Evolutionary conservation across 1,140 invertebrate species (phyloP).

Genomic region (Pogonomyrmex barbatus): DNA sequence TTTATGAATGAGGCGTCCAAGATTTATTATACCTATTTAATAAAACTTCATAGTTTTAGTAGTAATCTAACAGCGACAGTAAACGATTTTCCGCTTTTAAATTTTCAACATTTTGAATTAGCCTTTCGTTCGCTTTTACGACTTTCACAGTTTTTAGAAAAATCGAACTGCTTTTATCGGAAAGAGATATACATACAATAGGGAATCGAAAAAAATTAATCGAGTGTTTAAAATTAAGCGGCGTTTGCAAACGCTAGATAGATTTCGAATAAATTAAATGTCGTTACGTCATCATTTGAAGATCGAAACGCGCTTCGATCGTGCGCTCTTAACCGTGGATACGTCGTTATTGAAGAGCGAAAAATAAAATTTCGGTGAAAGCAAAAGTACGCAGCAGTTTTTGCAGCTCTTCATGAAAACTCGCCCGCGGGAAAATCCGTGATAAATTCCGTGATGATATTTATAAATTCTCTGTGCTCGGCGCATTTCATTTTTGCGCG

Average conservation of each 20-base stretch:
- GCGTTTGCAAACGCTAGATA: neutral
- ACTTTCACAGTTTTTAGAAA: neutral
- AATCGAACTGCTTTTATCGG: neutral
- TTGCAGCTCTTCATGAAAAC: slow-evolving; percentile 20
- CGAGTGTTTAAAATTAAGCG: neutral
- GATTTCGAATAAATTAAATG: slow-evolving; percentile 25
- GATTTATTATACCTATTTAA: slow-evolving; percentile 8
- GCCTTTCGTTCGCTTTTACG: neutral
- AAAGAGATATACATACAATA: neutral
- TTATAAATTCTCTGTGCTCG: slow-evolving; percentile 41
- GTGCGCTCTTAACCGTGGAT: neutral
- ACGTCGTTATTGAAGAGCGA: slow-evolving; percentile 1
- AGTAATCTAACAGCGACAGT: neutral
- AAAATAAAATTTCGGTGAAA: slow-evolving; percentile 32
- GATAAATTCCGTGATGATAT: slow-evolving; percentile 28
- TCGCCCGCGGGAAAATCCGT: neutral
- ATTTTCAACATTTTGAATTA: slow-evolving; percentile 1
- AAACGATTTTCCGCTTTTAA: no score
- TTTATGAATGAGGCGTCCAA: neutral
- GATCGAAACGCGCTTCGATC: no score
- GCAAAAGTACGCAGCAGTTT: neutral
- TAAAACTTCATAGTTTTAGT: neutral
- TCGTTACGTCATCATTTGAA: neutral
- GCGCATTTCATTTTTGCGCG: slow-evolving; percentile 17
- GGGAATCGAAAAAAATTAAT: neutral